Conservation (phyloP, 2,888 invertebrate species). For the Cheilosia soror region DNA sequence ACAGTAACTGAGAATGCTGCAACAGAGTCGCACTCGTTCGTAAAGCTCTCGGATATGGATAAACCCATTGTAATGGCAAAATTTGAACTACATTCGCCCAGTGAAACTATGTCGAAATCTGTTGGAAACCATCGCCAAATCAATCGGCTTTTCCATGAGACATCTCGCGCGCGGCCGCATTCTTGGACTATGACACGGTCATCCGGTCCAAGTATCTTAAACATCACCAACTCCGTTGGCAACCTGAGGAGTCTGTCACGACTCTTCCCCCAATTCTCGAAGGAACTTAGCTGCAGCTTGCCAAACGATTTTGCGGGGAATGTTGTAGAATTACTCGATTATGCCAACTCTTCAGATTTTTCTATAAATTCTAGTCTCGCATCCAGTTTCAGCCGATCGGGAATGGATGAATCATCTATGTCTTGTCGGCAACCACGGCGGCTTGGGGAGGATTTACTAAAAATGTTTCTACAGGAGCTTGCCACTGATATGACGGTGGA, state of each 20-base stretch:
- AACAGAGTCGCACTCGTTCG: conserved; percentile 86
- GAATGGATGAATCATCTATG: conserved; percentile 84
- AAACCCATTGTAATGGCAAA: conserved; percentile 85
- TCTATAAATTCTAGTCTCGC: conserved; percentile 86
- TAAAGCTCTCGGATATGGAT: conserved; percentile 92
- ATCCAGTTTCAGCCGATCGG: conserved; percentile 86
- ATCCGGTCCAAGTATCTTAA: conserved; percentile 84
- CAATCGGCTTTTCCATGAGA: conserved; percentile 82
- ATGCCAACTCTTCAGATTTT: conserved; percentile 84
- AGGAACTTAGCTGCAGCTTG: conserved; percentile 83
- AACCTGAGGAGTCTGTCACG: conserved; percentile 86
- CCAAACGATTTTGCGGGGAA: conserved; percentile 80
- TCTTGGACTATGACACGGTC: conserved; percentile 86
- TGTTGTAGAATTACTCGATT: conserved; percentile 83
- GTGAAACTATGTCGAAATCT: conserved; percentile 82
- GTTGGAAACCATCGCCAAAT: conserved; percentile 82
- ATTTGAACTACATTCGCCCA: conserved; percentile 84
- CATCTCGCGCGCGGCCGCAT: conserved; percentile 84
- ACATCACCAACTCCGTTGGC: conserved; percentile 86
- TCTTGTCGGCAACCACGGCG: conserved; percentile 86
- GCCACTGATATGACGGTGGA: conserved; percentile 94
- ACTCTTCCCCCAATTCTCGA: conserved; percentile 86
- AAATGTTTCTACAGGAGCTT: conserved; percentile 96
- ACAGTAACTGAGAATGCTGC: conserved; percentile 82
- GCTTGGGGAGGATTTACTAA: conserved; percentile 93